Evolutionary conservation across 2,888 invertebrate species (phyloP).

Genomic region (Eupithecia tripunctaria): DNA sequence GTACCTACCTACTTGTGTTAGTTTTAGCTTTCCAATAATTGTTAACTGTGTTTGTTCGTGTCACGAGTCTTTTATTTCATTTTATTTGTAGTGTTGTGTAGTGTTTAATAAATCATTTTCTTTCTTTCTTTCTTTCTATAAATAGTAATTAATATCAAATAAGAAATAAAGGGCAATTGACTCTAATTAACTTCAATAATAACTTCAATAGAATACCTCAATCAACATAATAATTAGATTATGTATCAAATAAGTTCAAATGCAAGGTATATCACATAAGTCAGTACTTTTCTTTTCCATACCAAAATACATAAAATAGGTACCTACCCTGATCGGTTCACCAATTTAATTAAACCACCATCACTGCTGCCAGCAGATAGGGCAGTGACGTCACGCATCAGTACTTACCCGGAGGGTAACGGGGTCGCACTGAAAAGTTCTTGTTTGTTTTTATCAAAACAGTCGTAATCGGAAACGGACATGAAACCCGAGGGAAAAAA

Average conservation of each 20-base stretch:
- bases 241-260: background rate
- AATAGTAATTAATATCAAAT: too few species aligned
- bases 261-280: background rate
- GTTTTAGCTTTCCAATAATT: too few species aligned
- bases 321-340: constrained; percentile 14
- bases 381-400: constrained; percentile 39
- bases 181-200: too few species aligned
- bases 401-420: constrained; percentile 20
- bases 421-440: constrained; percentile 22
- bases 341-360: constrained; percentile 28
- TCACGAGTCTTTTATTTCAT: too few species aligned
- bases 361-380: constrained; percentile 38
- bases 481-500: constrained; percentile 7
- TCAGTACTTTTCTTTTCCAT: background rate
- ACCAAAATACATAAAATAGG: background rate
- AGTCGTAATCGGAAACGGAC: constrained; percentile 13
- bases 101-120: too few species aligned
- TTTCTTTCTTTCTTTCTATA: too few species aligned
- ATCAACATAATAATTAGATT: too few species aligned
- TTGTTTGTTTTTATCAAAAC: constrained; percentile 28
- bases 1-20: too few species aligned
- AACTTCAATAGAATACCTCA: too few species aligned
- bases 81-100: too few species aligned
- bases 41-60: too few species aligned
- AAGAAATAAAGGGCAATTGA: too few species aligned